phyloP scores from a whole-genome alignment of 2,113 vertebrate genomes.

The Gavia stellata region DNA sequence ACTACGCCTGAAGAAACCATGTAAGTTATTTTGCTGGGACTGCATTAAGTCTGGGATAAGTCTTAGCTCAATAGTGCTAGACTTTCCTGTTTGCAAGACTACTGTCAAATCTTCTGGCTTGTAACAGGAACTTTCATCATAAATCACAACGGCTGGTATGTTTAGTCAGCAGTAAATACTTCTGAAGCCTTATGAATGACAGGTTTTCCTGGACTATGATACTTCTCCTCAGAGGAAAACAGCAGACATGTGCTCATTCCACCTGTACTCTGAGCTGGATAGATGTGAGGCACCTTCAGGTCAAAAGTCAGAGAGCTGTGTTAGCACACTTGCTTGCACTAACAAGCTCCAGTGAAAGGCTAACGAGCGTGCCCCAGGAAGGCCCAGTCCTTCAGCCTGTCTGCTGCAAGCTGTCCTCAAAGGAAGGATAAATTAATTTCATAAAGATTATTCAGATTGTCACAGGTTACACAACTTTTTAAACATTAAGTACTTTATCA shows the following conservation, averaged over 20 bases:
- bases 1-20: not conserved
- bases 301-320: not conserved
- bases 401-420: not conserved
- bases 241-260: not conserved
- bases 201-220: not conserved
- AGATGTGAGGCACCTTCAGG: not conserved
- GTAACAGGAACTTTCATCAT: not conserved
- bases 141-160: not conserved
- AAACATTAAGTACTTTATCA: not conserved
- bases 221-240: not conserved
- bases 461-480: not conserved
- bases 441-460: not conserved
- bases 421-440: not conserved
- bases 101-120: not conserved
- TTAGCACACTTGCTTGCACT: not conserved
- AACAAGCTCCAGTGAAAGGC: not conserved
- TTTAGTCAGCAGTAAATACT: conserved; percentile 1
- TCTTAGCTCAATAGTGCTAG: not conserved
- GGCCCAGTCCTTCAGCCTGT: not conserved
- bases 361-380: not conserved
- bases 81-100: not conserved
- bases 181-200: not conserved
- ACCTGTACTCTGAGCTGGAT: not conserved
- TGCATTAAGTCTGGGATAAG: not conserved
- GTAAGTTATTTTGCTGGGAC: not conserved